A percentile compares a stretch with the other conserved stretches of the same genome.
Conservation (phyloP, 2,113 vertebrate genomes). For the Rattus rattus region DNA sequence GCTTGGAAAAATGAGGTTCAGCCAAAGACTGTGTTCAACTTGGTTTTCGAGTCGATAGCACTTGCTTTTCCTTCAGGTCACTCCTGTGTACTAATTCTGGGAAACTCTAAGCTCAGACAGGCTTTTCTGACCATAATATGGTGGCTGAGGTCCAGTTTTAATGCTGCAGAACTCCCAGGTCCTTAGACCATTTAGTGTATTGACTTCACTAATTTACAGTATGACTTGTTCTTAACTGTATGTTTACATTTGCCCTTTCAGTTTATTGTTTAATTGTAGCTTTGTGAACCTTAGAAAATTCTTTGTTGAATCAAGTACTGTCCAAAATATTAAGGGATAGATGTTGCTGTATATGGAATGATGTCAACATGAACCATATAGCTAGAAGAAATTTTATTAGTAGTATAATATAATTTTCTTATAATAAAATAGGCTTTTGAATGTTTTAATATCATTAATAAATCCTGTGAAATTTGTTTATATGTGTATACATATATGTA, state of each 20-base stretch:
- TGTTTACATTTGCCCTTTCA: neutral
- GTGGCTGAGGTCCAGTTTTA: neutral
- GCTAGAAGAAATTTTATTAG: neutral
- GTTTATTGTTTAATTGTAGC: neutral
- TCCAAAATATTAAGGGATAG: neutral
- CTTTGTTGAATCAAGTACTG: neutral
- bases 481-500: neutral
- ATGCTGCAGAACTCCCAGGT: neutral
- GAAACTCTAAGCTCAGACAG: neutral
- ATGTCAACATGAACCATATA: neutral
- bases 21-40: fast-evolving
- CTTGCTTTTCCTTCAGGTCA: neutral
- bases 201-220: neutral
- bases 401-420: neutral
- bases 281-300: neutral
- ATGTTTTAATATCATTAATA: neutral
- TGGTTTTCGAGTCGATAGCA: fast-evolving
- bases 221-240: neutral
- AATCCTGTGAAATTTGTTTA: neutral
- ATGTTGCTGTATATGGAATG: neutral
- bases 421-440: neutral
- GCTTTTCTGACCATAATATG: neutral
- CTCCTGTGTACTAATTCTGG: neutral
- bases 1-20: fast-evolving
- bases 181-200: neutral